These are phyloP conservation scores for Halcyon smyrnensis DNA, from an alignment of 2,797 vertebrate species.

Conservation along the genomic window DNA sequence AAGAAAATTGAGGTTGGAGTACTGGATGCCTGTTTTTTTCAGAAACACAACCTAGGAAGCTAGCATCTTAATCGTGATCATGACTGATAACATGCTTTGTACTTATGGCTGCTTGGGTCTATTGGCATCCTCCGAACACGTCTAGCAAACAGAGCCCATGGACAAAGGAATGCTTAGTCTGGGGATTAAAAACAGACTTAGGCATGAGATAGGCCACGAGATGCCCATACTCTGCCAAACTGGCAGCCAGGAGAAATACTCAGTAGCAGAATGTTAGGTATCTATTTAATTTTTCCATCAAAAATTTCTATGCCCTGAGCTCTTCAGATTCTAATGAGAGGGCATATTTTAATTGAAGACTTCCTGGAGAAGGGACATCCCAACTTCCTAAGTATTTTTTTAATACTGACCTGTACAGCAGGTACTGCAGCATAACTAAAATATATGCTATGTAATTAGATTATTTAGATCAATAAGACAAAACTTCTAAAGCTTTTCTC, in stretches of 20 bases:
- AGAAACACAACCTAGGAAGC: too few species aligned
- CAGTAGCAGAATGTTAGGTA: not conserved
- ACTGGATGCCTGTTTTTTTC: too few species aligned
- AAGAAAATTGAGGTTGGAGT: not conserved
- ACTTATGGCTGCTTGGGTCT: not conserved
- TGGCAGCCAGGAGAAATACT: not conserved
- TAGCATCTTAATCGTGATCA: not conserved
- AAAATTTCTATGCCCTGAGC: not conserved
- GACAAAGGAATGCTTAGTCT: conserved; percentile 3
- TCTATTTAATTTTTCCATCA: not conserved
- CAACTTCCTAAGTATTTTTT: not conserved
- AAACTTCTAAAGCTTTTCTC: not conserved
- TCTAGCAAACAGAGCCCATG: not conserved
- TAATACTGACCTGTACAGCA: not conserved
- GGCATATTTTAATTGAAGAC: not conserved
- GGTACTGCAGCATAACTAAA: not conserved
- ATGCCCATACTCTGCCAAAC: conserved; percentile 19
- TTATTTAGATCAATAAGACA: not conserved
- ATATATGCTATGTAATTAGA: not conserved
- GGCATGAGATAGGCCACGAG: conserved; percentile 9
- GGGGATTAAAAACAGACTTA: not conserved
- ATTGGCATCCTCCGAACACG: not conserved
- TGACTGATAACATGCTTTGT: not conserved
- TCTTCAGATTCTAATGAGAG: not conserved
- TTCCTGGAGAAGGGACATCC: not conserved